Percentiles rank a stretch among this genome's conserved stretches.
These are phyloP conservation scores for Temnothorax longispinosus DNA, from an alignment of 1,140 invertebrate genomes.

Conservation along the genomic window DNA sequence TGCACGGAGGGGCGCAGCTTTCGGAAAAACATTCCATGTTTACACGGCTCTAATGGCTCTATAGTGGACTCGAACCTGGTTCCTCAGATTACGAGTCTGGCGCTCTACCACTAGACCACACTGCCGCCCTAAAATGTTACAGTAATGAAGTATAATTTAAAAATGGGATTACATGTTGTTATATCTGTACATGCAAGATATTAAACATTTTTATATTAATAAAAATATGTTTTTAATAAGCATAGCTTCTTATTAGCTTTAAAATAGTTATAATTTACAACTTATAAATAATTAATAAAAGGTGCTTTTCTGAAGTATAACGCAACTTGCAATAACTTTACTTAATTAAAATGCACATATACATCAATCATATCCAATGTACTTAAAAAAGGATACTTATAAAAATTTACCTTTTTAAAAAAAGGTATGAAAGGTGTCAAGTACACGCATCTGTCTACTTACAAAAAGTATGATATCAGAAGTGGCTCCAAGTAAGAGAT, in stretches of 20 bases:
- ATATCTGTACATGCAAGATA: constrained; percentile 6
- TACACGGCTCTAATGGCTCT: too few species aligned
- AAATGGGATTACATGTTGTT: constrained; percentile 49
- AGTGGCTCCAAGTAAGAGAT: too few species aligned
- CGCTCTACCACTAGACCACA: too few species aligned
- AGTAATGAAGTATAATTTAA: not conserved
- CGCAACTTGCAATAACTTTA: constrained; percentile 64
- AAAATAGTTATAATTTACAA: constrained; percentile 77
- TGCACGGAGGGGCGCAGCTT: too few species aligned
- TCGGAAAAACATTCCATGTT: too few species aligned
- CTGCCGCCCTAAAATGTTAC: not conserved
- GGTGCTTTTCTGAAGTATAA: constrained; percentile 74
- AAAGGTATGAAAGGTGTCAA: too few species aligned
- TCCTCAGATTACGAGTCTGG: too few species aligned
- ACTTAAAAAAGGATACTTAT: not conserved
- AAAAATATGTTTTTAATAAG: constrained; percentile 72
- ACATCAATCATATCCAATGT: constrained; percentile 45
- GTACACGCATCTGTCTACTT: too few species aligned
- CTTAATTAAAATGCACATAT: constrained; percentile 62
- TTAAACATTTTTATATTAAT: constrained; percentile 62
- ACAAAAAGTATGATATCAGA: too few species aligned
- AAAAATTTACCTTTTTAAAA: too few species aligned
- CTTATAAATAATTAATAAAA: constrained; percentile 82
- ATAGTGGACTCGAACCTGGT: too few species aligned
- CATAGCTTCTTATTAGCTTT: constrained; percentile 80